These are phyloP conservation scores for Tachina grossa DNA, from an alignment of 2,888 invertebrate genomes.

Conservation along the genomic window DNA sequence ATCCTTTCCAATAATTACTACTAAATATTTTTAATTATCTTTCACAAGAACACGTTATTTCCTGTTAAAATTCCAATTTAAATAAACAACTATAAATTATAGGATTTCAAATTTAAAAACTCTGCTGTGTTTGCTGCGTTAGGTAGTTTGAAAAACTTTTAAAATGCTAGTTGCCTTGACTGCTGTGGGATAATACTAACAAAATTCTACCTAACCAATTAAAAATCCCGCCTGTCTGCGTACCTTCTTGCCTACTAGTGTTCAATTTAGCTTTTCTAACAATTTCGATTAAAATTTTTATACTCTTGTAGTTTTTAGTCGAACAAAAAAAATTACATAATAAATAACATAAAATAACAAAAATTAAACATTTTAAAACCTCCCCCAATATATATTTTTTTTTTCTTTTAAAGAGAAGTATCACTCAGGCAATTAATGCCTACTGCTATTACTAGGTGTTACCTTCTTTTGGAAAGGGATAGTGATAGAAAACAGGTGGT, in stretches of 20 bases:
- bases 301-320: not conserved
- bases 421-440: too few relatives aligned
- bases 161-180: not conserved
- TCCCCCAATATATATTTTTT: too few relatives aligned
- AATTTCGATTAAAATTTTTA: constrained; percentile 54
- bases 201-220: constrained; percentile 9
- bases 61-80: constrained; percentile 31
- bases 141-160: not conserved
- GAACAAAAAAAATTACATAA: constrained; percentile 57
- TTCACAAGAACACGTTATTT: constrained; percentile 12
- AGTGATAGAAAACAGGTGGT: too few relatives aligned
- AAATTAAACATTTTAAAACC: too few relatives aligned
- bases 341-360: too few relatives aligned
- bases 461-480: too few relatives aligned
- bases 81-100: constrained; percentile 37
- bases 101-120: not conserved
- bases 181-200: not conserved
- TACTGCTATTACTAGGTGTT: too few relatives aligned
- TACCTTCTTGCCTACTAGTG: constrained; percentile 1
- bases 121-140: not conserved
- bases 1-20: constrained; percentile 2
- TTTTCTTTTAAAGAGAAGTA: too few relatives aligned
- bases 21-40: constrained; percentile 26
- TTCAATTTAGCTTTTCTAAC: not conserved
- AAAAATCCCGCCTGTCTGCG: not conserved